phyloP scores from a whole-genome alignment of 2,113 vertebrate genomes.

The Xiphias gladius region DNA sequence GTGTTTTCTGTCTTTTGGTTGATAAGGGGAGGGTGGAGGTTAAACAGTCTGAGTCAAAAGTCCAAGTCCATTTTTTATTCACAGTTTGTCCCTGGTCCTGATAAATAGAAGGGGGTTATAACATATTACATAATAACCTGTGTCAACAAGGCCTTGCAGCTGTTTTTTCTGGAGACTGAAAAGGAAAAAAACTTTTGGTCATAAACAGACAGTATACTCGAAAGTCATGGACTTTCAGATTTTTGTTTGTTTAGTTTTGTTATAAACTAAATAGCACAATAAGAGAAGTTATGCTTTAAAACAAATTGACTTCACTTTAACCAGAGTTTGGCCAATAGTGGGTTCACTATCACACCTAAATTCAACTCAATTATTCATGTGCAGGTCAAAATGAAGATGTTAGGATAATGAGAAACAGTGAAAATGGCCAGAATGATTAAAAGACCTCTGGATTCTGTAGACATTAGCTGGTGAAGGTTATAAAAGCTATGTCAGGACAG shows the following conservation, averaged over 20 bases:
- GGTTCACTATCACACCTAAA: background rate
- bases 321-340: background rate
- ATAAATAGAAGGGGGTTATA: slow-evolving; percentile 1
- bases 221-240: background rate
- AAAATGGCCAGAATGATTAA: background rate
- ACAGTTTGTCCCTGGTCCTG: background rate
- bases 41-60: background rate
- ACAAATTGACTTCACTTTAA: too few species aligned
- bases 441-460: background rate
- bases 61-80: slow-evolving; percentile 7
- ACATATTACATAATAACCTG: slow-evolving; percentile 10
- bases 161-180: slow-evolving; percentile 5
- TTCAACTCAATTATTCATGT: background rate
- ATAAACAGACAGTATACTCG: background rate
- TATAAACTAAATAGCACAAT: background rate
- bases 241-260: background rate
- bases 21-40: background rate
- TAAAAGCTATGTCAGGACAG: background rate
- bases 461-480: background rate
- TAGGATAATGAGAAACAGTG: too few species aligned
- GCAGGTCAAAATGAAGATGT: background rate
- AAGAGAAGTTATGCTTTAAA: too few species aligned
- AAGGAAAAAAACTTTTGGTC: background rate
- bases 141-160: slow-evolving; percentile 19
- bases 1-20: slow-evolving; percentile 11